Conservation (phyloP, 2,888 invertebrate genomes). For the Orthosia cruda region DNA sequence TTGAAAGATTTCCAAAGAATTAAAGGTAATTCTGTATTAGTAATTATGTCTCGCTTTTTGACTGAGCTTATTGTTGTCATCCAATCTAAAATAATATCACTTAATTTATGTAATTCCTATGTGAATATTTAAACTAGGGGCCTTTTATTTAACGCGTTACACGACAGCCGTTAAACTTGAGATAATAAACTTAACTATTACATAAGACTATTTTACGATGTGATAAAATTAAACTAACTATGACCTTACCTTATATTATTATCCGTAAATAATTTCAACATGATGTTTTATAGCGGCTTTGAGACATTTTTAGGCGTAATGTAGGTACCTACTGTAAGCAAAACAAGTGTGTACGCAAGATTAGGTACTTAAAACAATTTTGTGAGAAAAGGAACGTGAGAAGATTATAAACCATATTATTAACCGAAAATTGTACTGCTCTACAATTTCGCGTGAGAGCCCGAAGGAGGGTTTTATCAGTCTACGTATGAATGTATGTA, state of each 20-base stretch:
- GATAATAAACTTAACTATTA: constrained; percentile 16
- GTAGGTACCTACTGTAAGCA: background rate
- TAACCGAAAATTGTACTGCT: no score
- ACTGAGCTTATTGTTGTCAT: background rate
- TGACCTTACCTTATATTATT: constrained; percentile 2
- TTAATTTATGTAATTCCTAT: constrained; percentile 9
- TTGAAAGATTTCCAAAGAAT: no score
- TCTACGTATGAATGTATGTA: no score
- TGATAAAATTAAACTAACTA: constrained; percentile 35
- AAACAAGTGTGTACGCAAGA: background rate
- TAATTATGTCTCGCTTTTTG: background rate
- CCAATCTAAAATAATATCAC: no score
- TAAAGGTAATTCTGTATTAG: no score
- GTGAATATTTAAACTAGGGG: constrained; percentile 7
- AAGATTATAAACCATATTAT: no score
- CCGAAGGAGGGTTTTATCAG: no score
- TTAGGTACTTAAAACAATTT: background rate
- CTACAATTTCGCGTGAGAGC: no score
- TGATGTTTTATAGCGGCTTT: background rate
- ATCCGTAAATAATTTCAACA: constrained; percentile 6
- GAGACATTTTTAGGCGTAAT: no score
- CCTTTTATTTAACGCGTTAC: constrained; percentile 18
- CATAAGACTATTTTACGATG: constrained; percentile 38
- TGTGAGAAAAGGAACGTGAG: no score
- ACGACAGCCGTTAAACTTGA: constrained; percentile 20